A percentile compares a stretch with the other conserved stretches of the same genome.
phyloP scores from a whole-genome alignment of 2,888 invertebrate genomes.

The Ennomos fuscantarius region DNA sequence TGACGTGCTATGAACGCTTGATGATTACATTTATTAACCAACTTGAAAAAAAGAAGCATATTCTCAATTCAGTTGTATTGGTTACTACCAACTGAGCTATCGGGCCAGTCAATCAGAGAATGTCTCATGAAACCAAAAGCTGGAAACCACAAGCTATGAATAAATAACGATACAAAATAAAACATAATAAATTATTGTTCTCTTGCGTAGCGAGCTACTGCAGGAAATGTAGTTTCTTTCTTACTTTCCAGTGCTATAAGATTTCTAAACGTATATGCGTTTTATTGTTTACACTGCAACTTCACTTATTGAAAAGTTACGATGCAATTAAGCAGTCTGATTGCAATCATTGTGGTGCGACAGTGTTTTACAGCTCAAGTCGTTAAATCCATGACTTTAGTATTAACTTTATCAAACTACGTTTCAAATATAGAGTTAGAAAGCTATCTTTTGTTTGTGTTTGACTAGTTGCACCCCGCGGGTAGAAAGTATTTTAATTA shows the following conservation, averaged over 20 bases:
- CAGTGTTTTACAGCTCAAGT: slow-evolving; percentile 3
- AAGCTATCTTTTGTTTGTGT: slow-evolving; percentile 7
- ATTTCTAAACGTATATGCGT: slow-evolving; percentile 28
- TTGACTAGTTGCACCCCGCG: too few species aligned
- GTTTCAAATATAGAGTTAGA: slow-evolving; percentile 3
- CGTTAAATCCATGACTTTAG: slow-evolving; percentile 5
- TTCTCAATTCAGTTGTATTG: too few species aligned
- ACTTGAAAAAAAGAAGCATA: too few species aligned
- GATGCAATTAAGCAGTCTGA: slow-evolving; percentile 14
- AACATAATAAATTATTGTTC: slow-evolving; percentile 15
- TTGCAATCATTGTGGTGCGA: slow-evolving; percentile 19
- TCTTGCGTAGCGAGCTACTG: slow-evolving; percentile 5
- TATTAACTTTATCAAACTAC: background rate
- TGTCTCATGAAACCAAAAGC: background rate
- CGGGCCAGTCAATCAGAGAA: too few species aligned
- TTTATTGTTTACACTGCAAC: slow-evolving; percentile 10
- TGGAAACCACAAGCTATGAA: background rate
- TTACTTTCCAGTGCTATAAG: slow-evolving; percentile 11
- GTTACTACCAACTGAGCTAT: too few species aligned
- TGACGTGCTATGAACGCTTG: too few species aligned
- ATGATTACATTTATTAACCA: too few species aligned
- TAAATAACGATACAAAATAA: background rate
- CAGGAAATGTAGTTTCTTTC: slow-evolving; percentile 28
- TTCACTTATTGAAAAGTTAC: slow-evolving; percentile 14
- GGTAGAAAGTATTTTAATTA: too few species aligned